These are phyloP conservation scores for Cylas formicarius DNA, from an alignment of 1,140 invertebrate species.

Conservation along the genomic window DNA sequence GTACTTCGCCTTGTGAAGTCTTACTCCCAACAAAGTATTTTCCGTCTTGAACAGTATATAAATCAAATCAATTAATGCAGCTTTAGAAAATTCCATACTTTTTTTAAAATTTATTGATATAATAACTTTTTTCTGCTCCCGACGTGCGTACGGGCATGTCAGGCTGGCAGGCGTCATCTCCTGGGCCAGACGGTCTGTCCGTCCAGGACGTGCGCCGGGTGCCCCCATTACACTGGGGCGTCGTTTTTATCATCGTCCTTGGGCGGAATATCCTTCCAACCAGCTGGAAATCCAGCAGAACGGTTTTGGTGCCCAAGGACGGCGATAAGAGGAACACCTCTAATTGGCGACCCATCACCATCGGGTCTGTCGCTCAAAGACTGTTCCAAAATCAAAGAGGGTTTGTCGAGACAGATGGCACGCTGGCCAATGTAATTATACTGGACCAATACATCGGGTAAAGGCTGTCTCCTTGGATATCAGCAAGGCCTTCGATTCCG, in stretches of 20 bases:
- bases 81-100: too few species aligned
- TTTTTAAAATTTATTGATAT: too few species aligned
- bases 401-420: constrained; percentile 34
- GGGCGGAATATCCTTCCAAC: too few species aligned
- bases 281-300: constrained; percentile 2
- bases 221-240: neutral
- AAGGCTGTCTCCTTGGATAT: constrained; percentile 29
- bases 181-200: constrained; percentile 20
- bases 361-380: constrained; percentile 8
- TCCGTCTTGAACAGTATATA: too few species aligned
- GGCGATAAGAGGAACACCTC: constrained; percentile 1
- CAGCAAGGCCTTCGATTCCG: constrained; percentile 19
- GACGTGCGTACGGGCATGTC: too few species aligned
- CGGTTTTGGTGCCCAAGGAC: constrained; percentile 17
- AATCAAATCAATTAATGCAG: too few species aligned
- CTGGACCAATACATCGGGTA: constrained; percentile 35
- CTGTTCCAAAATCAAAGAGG: constrained; percentile 29
- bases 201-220: neutral
- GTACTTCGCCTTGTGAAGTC: too few species aligned
- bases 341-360: constrained; percentile 23
- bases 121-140: too few species aligned
- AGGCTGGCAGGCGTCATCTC: constrained; percentile 2
- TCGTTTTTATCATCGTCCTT: neutral
- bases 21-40: too few species aligned
- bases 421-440: constrained; percentile 34